Evolutionary conservation across 1,140 invertebrate species (phyloP), one percentile per base, ranked within the genome.

Genomic region (Dinothrombium tinctorium): DNA sequence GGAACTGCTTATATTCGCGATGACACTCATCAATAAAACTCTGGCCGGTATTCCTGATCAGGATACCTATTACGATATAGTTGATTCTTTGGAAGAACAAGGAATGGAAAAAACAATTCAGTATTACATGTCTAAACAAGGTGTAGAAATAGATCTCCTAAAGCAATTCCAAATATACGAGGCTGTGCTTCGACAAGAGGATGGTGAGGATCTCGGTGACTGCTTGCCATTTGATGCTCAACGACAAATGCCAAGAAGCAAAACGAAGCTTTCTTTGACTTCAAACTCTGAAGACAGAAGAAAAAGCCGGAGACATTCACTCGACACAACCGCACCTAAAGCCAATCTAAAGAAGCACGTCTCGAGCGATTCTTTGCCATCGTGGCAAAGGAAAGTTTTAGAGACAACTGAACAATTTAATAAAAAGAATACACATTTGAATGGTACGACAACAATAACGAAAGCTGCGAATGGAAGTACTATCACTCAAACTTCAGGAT

Each of bases 21-120:
- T 86, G 51, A 94, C 86, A 12, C 67, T 98, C 31, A 75, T 98
- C 47, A 98, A 98, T 60, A 92, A 90, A 64, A 86, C 84, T 22
- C 58, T 98, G 12, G 87, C 86, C 56, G 89, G 87, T 25, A 72
- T 96, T 41, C 81, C 83, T 0, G 90, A 96, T 61, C 82, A 90
- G 59, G 87, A 96, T 56, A 83, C 78, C 8, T 99, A 94, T 57
- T 99, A 96, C 55, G 89, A 98, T 61, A 80, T 98, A 51, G 86
- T 89, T 0, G 92, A 99, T 63, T 70, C 73, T 25, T 60, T 98
- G 24, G 90, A 98, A 58, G 84, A 94, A 50, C 86, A 92, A 54
- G 87, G 86, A 3, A 89, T 99, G 59, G 86, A 94, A 57, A 65
- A 67, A 15, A 76, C 94, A 28, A 82, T 90, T 49, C 74, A 83